Evolutionary conservation across 2,888 invertebrate genomes (phyloP), one percentile per base, ranked within the genome.

Genomic region (Aelia acuminata): DNA sequence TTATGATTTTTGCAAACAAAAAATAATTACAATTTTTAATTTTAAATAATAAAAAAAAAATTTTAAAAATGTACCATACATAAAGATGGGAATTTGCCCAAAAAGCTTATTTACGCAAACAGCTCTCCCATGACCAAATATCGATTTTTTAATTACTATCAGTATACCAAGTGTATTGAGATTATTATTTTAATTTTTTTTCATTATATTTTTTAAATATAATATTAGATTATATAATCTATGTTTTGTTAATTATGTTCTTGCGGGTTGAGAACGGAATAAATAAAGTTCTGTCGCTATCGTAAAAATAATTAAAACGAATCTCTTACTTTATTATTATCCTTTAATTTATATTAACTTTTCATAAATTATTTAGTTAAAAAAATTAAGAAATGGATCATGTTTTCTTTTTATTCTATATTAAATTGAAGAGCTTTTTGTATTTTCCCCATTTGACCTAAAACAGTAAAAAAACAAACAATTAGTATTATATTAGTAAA

Each of bases 111-210:
- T 63, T 18, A 31, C 7, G 4, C 18, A 18, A 63, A 20, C 18
- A 70, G 63, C 63, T 70, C 63, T 70, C 63, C 35, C 63, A 70
- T 70, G 63, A 70, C 63, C 63, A 70, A 70, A 70, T 70, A 70
- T 70, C 35, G 35, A 70, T 70, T 70, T 70, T 43, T 57, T 57
- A 57, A 70, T 31, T 18, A 70, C 5, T 70, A 70, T 70, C 63
- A 70, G 63, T 70, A 70, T 70, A 70, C 63, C 31, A 35, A 70
- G 63, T 35, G 63, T 70, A 70, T 70, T 70, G 63, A 70, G 63
- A 70, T 70, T 70, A 70, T 70, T 20, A n/a, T 35, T 70, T 20
- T 70, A 15, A 35, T 63, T 31, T 63, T 57, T 26, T 70, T 70
- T 35, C 15, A 31, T 31, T 63, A 3, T 63, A 18, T 70, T 70